Evolutionary conservation across 2,888 invertebrate species (phyloP), one percentile per base, ranked within the genome.

Genomic region (Amphimallon solstitiale): DNA sequence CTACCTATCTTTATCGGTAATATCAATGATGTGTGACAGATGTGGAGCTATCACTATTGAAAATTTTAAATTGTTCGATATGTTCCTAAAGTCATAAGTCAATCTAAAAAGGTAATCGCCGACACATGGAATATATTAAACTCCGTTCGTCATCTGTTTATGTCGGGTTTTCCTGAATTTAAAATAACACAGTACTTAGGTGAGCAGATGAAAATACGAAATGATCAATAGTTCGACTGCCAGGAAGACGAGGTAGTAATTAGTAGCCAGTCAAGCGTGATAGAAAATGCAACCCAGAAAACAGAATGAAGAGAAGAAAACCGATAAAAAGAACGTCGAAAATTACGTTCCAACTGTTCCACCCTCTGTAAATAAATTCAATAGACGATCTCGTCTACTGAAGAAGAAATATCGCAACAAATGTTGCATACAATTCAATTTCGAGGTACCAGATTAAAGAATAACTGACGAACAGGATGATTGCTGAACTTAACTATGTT

Each of bases 391-490:
- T 54, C 6, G 0, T 19, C 23, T 17, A 38, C 12, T 10, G 52
- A 9, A 7, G 54, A 12, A 38, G 40, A 21, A 38, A 38, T 54
- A 54, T 40, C 21, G 1, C 14, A 38, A 35, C 17, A 38, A 54
- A 54, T 54, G 54, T 54, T 54, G 54, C 54, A 54, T 38, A 54
- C 38, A 54, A 54, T 54, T 54, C 23, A 40, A 54, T 40, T 40
- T 10, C 21, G 38, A 19, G 5, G 40, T 19, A 9, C 40, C 14
- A 6, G 3, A 14, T 17, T 14, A 40, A 54, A 38, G 21, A 12
- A 12, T 38, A 21, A 21, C 21, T 14, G 15, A 7, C 4, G 12
- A 14, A 7, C 1, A 15, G 12, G 15, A n/a, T 6, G 12, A n/a
- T 12, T 15, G 17, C 7, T 7, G 9, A 29, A 3, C 29, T 5